phyloP scores from a whole-genome alignment of 2,797 vertebrate genomes.

The Chrosomus eos region DNA sequence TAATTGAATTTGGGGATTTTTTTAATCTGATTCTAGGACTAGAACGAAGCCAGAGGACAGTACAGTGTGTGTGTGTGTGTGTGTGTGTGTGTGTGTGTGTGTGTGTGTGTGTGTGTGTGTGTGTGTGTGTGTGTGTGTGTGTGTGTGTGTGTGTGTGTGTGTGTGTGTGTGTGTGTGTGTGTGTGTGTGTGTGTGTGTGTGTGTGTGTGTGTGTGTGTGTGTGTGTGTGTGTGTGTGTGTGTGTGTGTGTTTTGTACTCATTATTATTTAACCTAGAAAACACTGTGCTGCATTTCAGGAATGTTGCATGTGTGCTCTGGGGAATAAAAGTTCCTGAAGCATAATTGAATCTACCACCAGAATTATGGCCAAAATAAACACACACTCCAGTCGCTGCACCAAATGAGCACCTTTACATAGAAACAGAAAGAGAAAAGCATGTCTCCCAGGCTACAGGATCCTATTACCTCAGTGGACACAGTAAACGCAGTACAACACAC shows the following conservation, averaged over 20 bases:
- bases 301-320: slow-evolving; percentile 21
- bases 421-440: slow-evolving; percentile 16
- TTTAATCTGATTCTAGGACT: slow-evolving; percentile 78
- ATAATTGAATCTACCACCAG: slow-evolving; percentile 47
- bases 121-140: slow-evolving; percentile 15
- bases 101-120: not conserved
- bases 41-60: slow-evolving; percentile 82
- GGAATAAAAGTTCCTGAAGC: slow-evolving; percentile 37
- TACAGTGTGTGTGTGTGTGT: slow-evolving; percentile 45
- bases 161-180: not conserved
- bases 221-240: not conserved
- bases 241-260: not conserved
- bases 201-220: not conserved
- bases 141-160: not conserved
- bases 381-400: slow-evolving; percentile 14
- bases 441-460: slow-evolving; percentile 39
- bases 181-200: slow-evolving; percentile 34
- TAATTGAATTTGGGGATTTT: slow-evolving; percentile 92
- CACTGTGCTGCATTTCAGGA: slow-evolving; percentile 27
- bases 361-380: slow-evolving; percentile 48
- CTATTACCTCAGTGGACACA: slow-evolving; percentile 37
- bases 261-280: slow-evolving; percentile 16
- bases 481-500: not conserved
- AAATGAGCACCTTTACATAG: slow-evolving; percentile 26
- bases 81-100: slow-evolving; percentile 3